Conservation (phyloP, 2,113 vertebrate genomes). For the Gopherus evgoodei region DNA sequence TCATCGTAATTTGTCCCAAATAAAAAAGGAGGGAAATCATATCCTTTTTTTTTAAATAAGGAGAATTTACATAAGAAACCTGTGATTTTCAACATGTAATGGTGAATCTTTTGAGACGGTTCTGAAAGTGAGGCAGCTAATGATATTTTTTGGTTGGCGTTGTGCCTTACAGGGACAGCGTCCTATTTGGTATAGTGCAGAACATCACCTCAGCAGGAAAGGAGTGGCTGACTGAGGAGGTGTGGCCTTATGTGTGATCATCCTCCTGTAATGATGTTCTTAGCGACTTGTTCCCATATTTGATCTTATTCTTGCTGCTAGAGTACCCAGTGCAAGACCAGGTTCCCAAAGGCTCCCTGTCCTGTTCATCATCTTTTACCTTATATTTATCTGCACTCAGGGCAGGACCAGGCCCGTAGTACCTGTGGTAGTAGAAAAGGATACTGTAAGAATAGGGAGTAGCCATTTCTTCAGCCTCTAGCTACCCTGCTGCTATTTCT, state of each 20-base stretch:
- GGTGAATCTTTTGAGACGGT: no score
- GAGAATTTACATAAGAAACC: background rate
- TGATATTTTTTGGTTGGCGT: background rate
- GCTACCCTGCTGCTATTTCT: background rate
- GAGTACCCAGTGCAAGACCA: background rate
- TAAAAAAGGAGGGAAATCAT: background rate
- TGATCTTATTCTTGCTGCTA: background rate
- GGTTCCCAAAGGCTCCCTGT: background rate
- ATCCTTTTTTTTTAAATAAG: background rate
- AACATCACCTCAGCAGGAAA: background rate
- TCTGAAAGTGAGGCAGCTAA: background rate
- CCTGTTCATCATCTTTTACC: background rate
- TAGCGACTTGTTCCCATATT: background rate
- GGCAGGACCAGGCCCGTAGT: background rate
- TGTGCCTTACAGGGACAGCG: background rate
- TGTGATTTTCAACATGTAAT: background rate
- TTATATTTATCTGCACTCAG: background rate
- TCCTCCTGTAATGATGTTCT: background rate
- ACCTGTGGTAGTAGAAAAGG: background rate
- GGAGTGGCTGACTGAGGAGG: background rate
- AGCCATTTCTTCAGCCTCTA: background rate
- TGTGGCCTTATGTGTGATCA: background rate
- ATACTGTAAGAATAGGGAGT: background rate
- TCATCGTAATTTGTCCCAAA: background rate
- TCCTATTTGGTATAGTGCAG: background rate